Base-by-base conservation (phyloP, 2,888 invertebrate genomes). In the Drosophila pseudotalamancana region DNA sequence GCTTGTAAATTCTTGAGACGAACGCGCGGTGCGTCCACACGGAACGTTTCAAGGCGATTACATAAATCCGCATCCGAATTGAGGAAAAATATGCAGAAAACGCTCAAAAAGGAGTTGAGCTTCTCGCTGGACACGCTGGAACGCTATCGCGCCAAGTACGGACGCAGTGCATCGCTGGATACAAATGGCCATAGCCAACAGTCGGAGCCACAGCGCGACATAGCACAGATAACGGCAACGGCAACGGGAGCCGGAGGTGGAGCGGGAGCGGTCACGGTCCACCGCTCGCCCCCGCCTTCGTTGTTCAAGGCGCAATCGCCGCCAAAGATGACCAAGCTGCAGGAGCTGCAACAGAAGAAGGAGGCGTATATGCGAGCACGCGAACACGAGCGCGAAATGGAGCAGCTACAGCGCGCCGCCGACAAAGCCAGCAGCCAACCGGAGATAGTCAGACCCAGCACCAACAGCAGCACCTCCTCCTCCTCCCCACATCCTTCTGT, bases 91-190 rank as follows among this genome's bases (percentile, higher is more conserved):
- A 85, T 83, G 80, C 84, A 88, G 71, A 81, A 74, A 67, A 69
- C 73, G 34, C 43, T 74, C 6, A 86, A 87, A 60, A 87, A 83
- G 62, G 83, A 82, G 69, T 66, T 83, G 3, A 83, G 83, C 61
- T 83, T 83, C 62, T 83, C 83, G 48, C 71, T 85, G 69, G 83
- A 83, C 46, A 83, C 83, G n/a, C 64, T 83, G 59, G 83, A 83
- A 34, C 83, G 83, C 6, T 83, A 83, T 45, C 55, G 88, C 2
- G 81, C 87, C 50, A 82, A 84, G 19, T 82, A 82, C 9, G 81
- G 81, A 49, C 87, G 81, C 60, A 82, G 81, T 72, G 74, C 82
- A 5, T 87, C 81, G 16, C 32, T 59, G 21, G 81, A 82, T 29
- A 77, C 87, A 23, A 82, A 82, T 37, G 85, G 85, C 3, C 57